A percentile compares a stretch with the other conserved stretches of the same genome.
Conservation (phyloP, 2,888 invertebrate species). For the Melipona beecheii region DNA sequence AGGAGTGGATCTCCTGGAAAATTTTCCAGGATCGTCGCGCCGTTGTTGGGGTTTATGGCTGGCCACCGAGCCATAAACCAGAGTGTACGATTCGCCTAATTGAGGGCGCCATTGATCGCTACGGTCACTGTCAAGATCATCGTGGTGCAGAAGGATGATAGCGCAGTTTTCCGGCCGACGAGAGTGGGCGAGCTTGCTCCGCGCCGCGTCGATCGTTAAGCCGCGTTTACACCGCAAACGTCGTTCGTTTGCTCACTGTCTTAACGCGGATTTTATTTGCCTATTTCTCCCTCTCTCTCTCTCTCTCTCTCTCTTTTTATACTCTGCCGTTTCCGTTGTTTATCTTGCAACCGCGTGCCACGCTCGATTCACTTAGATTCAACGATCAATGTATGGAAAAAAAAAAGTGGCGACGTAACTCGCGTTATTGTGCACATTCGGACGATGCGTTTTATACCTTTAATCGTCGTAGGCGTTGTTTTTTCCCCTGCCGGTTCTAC, state of each 20-base stretch:
- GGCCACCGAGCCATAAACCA: slow-evolving; percentile 19
- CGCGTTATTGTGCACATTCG: not conserved
- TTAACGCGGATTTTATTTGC: slow-evolving; percentile 14
- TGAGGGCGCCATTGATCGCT: slow-evolving; percentile 70
- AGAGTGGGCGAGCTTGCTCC: slow-evolving; percentile 34
- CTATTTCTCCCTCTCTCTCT: not conserved
- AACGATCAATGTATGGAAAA: no score
- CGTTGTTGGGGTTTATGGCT: not conserved
- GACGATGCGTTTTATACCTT: not conserved
- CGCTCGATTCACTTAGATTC: not conserved
- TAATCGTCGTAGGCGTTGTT: not conserved
- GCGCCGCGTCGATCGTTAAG: slow-evolving; percentile 38
- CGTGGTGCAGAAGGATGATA: slow-evolving; percentile 49
- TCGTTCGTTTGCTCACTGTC: slow-evolving; percentile 5
- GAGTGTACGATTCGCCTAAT: slow-evolving; percentile 57
- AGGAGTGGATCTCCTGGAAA: no score
- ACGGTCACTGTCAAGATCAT: slow-evolving; percentile 78
- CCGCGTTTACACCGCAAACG: slow-evolving; percentile 27
- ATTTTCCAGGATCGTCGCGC: not conserved
- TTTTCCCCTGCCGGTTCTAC: not conserved
- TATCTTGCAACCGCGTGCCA: not conserved
- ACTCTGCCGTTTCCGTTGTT: not conserved
- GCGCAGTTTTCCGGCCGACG: slow-evolving; percentile 46
- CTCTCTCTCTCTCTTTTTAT: not conserved
- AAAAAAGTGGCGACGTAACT: not conserved